These are phyloP conservation scores for Mesorhabditis spiculigera DNA, from an alignment of 2,888 invertebrate species.

Conservation along the genomic window DNA sequence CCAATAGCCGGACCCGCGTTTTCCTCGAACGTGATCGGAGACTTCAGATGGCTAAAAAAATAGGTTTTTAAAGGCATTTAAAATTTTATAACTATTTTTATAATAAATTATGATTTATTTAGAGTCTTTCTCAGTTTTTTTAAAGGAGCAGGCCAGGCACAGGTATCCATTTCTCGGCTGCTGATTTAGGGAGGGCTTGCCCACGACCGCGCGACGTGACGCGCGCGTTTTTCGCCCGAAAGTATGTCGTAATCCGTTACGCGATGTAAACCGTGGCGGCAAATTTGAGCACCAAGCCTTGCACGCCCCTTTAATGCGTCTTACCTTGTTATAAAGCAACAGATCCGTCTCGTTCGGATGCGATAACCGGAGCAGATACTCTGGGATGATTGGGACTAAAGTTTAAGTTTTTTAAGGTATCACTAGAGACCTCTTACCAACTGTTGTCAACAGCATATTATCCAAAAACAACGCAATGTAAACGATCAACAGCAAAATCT, in stretches of 20 bases:
- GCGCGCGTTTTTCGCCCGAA: too few species aligned
- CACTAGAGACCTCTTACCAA: constrained; percentile 70
- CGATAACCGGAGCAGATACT: constrained; percentile 76
- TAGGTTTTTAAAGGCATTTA: constrained; percentile 16
- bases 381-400: constrained; percentile 96
- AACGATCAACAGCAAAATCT: constrained; percentile 89
- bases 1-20: background rate
- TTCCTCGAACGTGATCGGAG: background rate
- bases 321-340: constrained; percentile 29
- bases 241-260: too few species aligned
- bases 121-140: too few species aligned
- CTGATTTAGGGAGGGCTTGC: too few species aligned
- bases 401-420: background rate
- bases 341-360: constrained; percentile 55
- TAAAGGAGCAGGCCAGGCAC: too few species aligned
- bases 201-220: too few species aligned
- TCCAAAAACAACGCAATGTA: constrained; percentile 94
- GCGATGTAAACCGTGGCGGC: too few species aligned
- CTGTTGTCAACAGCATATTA: constrained; percentile 97
- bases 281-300: too few species aligned
- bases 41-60: background rate
- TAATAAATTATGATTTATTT: too few species aligned
- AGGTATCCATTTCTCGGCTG: too few species aligned
- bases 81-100: too few species aligned
- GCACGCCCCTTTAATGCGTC: too few species aligned